Evolutionary conservation across 1,140 invertebrate species (phyloP).

Genomic region (Dreissena polymorpha): DNA sequence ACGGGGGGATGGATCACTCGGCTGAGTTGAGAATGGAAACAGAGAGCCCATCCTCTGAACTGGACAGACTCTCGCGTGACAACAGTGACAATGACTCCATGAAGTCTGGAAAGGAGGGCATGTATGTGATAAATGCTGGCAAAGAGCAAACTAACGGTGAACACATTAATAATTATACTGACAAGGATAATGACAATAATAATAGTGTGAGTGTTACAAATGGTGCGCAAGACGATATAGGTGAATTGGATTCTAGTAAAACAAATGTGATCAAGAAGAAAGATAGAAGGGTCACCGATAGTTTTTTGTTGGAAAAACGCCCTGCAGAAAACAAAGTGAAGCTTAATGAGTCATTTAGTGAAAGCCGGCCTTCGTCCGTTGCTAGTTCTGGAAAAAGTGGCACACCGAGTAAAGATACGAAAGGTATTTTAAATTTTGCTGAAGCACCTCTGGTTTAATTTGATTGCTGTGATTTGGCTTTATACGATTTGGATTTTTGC

Average conservation of each 20-base stretch:
- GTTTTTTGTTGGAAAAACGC: constrained; percentile 37
- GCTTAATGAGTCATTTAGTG: constrained; percentile 39
- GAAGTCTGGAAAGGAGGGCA: constrained; percentile 31
- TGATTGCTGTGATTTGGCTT: too few species aligned
- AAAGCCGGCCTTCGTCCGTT: constrained; percentile 35
- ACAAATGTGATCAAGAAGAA: constrained; percentile 29
- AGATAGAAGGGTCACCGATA: constrained; percentile 46
- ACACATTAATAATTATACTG: not conserved
- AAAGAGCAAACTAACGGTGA: not conserved
- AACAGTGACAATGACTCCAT: constrained; percentile 42
- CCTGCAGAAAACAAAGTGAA: constrained; percentile 15
- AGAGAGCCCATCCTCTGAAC: constrained; percentile 45
- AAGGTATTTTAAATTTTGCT: constrained; percentile 17
- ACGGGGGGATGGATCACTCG: constrained; percentile 23
- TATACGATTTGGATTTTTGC: too few species aligned
- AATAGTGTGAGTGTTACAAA: not conserved
- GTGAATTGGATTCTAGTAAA: constrained; percentile 5
- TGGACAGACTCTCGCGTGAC: constrained; percentile 25
- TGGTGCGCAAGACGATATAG: not conserved
- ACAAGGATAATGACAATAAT: not conserved
- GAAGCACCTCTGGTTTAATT: too few species aligned
- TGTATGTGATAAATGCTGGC: constrained; percentile 40
- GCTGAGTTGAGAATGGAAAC: constrained; percentile 39
- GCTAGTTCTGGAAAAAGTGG: constrained; percentile 47
- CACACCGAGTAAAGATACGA: constrained; percentile 33